Evolutionary conservation across 2,113 vertebrate genomes (phyloP), one percentile per base, ranked within the genome.

Genomic region (Octodon degus): DNA sequence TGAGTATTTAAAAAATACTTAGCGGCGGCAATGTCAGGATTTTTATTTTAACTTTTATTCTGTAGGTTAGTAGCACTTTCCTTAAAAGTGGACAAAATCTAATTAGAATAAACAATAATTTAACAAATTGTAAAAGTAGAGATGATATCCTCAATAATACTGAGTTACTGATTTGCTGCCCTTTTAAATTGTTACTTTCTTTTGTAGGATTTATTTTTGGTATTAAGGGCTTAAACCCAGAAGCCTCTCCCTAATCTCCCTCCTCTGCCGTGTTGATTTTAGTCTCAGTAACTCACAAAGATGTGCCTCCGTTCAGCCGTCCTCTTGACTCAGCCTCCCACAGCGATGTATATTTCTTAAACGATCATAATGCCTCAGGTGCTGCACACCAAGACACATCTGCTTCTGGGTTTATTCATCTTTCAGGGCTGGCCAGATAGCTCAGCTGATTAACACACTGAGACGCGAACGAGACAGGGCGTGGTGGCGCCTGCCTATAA

Each of bases 11-110:
- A 72, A 47, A 86, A 74, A 50, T n/a, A 58, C 13, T 55, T 30
- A 67, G 55, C 43, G 58, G 40, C 47, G 79, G 9, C 77, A 72
- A 80, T 81, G 1, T 7, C 68, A 77, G 60, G 74, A 62, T 58
- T 34, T n/a, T 68, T 79, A 8, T 67, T 85, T 89, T 43, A 68
- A 86, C 50, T 89, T 81, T 89, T 86, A 81, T 94, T 43, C 37
- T 76, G 32, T 3, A 86, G 14, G 4, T 81, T 60, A 25, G 19
- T 86, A 13, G 0, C 55, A 47, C 37, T 40, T 72, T 50, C 34
- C 4, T 95, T 77, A 72, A 85, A 80, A 43, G 40, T 55, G 60
- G 14, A 62, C 53, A 62, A 11, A 92, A 27, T 74, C 16, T 92
- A 62, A 93, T 50, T 32, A 81, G 10, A 82, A 89, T 55, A 32